Evolutionary conservation across 2,888 invertebrate species (phyloP), one percentile per base, ranked within the genome.

Genomic region (Ceraclea dissimilis): DNA sequence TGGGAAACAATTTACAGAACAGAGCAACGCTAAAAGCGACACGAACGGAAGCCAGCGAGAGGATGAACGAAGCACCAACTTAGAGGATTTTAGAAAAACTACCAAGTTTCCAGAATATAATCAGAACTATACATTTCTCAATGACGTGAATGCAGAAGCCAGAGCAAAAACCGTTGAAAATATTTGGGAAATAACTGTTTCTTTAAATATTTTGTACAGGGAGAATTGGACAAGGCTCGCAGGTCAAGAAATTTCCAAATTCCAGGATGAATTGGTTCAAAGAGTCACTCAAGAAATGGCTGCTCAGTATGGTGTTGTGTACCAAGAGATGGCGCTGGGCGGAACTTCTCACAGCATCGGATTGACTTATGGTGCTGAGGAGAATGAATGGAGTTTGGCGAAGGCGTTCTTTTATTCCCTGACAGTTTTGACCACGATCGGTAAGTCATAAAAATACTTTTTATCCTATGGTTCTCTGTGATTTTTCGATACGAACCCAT

Each of bases 361-460:
- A 70, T 63, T 72, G 73, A 67, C 64, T 72, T 63, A 67, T 69
- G 63, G 71, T 73, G 71, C 52, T 10, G 70, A 76, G 71, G 72
- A 73, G 63, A 84, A 86, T 70, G 90, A 91, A 70, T 92, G 91
- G 91, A 90, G 88, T 70, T 86, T 91, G 70, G 90, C 91, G 54
- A 84, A 88, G 67, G 92, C 95, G 54, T 95, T 96, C 75, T 84
- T 96, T 66, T 96, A 95, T 75, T 94, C 94, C 19, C 81, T 96
- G 64, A 95, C 95, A 34, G 93, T 96, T 63, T 81, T 96, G 66
- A 95, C 94, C 51, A 95, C 91, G 60, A 90, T 91, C 70, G 91
- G 91, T 91, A 71, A 85, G 86, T 77, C 8, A 8, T 46, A 17
- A 46, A 19, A 17, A 11, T 31, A 11, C 13, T 39, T 31, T 21